Evolutionary conservation across 2,888 invertebrate species (phyloP), one percentile per base, ranked within the genome.

Genomic region (Pyrrhia umbra): DNA sequence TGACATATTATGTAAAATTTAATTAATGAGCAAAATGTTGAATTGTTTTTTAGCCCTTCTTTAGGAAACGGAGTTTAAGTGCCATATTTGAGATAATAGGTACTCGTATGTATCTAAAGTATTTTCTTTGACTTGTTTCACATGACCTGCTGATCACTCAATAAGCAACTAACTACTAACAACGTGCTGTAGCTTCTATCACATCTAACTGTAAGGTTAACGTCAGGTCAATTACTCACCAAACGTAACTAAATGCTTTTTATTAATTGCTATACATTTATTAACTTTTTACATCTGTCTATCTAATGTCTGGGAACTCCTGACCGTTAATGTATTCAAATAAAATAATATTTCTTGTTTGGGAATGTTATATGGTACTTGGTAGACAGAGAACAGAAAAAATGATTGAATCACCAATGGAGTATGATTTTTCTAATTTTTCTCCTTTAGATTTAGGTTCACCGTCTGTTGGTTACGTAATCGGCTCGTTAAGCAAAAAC

Each of bases 221-320:
- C 50, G 9, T 16, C 6, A 23, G 68, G 75, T 78, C 78, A 78
- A 78, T 78, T 61, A 57, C 75, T 18, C 10, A 42, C 45, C 13
- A 47, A 61, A 60, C 18, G 21, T 27, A 55, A 54, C 42, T 63
- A 34, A 43, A 52, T 55, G 18, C 45, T 23, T 4, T 45, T 67
- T 68, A 77, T 65, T 75, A 66, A 70, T 63, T 45, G 13, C 21
- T 9, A 0, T 23, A 40, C 72, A 75, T 62, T 59, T 52, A 61
- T 75, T 62, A 25, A 58, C 57, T 71, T 78, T 75, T 65, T 60
- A 50, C 15, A 23, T 16, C 9, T n/a, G 6, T 54, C 27, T 16
- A n/a, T 51, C 25, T 49, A 51, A 40, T 20, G 42, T 30, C 15
- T 73, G 54, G 30, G 68, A 72, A 72, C 27, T 15, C 15, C 1